These are phyloP conservation scores for Pygoscelis adeliae DNA, from an alignment of 2,113 vertebrate genomes.

Conservation along the genomic window DNA sequence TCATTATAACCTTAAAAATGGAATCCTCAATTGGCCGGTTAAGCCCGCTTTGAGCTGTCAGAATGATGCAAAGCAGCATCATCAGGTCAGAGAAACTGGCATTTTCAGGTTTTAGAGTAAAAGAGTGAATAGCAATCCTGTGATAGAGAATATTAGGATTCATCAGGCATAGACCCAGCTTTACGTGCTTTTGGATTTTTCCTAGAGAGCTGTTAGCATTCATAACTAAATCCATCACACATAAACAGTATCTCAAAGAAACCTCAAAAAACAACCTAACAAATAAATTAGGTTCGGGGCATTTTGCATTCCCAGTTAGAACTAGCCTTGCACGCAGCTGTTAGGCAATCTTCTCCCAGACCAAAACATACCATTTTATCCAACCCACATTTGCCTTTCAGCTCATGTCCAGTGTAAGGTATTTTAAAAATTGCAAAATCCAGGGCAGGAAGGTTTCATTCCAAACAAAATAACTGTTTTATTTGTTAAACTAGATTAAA, in stretches of 20 bases:
- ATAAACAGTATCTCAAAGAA: not conserved
- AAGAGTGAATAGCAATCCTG: not conserved
- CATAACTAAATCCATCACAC: not conserved
- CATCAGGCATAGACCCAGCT: not conserved
- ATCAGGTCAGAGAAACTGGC: not conserved
- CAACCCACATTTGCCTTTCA: not conserved
- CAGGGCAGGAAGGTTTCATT: not conserved
- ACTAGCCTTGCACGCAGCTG: not conserved
- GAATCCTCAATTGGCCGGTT: not conserved
- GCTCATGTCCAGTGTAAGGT: not conserved
- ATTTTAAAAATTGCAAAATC: not conserved
- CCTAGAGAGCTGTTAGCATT: not conserved
- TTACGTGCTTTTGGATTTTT: not conserved
- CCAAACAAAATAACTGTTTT: not conserved
- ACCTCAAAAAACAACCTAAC: not conserved
- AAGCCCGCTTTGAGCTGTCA: constrained; percentile 4
- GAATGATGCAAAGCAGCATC: constrained; percentile 11
- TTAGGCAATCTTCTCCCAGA: not conserved
- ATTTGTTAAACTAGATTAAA: not conserved
- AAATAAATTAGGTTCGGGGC: not conserved
- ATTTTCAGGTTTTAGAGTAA: not conserved
- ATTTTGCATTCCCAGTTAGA: not conserved
- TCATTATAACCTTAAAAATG: constrained; percentile 12
- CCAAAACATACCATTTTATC: not conserved
- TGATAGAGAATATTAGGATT: not conserved